Base-by-base conservation (phyloP, 2,797 vertebrate species). In the Rhincodon typus region DNA sequence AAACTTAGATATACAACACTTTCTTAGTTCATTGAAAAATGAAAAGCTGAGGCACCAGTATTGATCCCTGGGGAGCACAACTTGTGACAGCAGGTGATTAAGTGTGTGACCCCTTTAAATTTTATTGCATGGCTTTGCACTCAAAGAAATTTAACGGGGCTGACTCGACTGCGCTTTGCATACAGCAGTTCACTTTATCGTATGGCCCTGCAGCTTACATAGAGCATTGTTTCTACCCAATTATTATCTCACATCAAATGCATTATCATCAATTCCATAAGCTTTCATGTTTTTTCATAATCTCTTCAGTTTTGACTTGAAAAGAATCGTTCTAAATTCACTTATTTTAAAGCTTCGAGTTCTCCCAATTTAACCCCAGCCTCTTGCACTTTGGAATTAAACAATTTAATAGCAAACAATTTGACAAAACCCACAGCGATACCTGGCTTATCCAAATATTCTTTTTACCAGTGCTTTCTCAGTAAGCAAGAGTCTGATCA, bases 381-480 rank as follows among this genome's bases (percentile, higher is more conserved):
- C n/a, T n/a, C n/a, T n/a, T n/a, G n/a, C n/a, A n/a, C n/a, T n/a
- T n/a, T n/a, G n/a, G n/a, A n/a, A n/a, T n/a, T n/a, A n/a, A n/a
- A n/a, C n/a, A 93, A 67, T 69, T 93, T 42, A 93, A 93, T 42
- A 93, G n/a, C 90, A 69, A 67, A 25, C 62, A 13, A 19, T 93
- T 93, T 69, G 62, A 93, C 19, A 21, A 66, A 42, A 93, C 69
- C 66, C n/a, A 93, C 90, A 69, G 34, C 90, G 69, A 42, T 69
- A 67, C 90, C 62, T 67, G 23, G 8, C 25, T 93, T 69, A 93
- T 93, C 90, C 90, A 93, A 69, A 93, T 38, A 10, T n/a, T 66
- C 72, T 77, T 67, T 67, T 42, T 69, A 42, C 91, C 30, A 42
- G 67, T 70, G 72, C 69, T 94, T 94, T 94, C 94, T 94, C 94